Percentiles rank a stretch among this genome's conserved stretches.
Conservation (phyloP, 2,888 invertebrate species). For the Eupithecia abbreviata region DNA sequence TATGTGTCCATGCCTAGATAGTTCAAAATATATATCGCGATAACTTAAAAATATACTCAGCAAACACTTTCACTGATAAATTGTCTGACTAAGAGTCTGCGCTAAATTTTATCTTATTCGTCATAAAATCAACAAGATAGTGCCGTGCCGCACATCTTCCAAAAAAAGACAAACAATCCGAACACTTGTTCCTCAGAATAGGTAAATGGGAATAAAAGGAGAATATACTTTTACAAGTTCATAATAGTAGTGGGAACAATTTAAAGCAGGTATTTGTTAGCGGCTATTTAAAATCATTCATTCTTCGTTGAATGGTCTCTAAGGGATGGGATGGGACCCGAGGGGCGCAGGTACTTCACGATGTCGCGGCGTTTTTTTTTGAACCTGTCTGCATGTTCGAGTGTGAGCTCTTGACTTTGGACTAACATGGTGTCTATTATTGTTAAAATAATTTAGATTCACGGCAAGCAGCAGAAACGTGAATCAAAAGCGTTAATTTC, state of each 20-base stretch:
- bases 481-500: background rate
- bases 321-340: constrained; percentile 61
- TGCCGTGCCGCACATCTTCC: constrained; percentile 19
- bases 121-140: constrained; percentile 30
- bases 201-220: constrained; percentile 45
- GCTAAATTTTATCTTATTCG: constrained; percentile 14
- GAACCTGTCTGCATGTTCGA: constrained; percentile 58
- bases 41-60: background rate
- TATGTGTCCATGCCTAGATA: background rate
- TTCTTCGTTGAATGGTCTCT: constrained; percentile 71
- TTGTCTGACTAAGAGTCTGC: constrained; percentile 13
- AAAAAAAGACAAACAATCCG: constrained; percentile 36
- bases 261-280: constrained; percentile 65
- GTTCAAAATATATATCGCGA: background rate
- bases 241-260: constrained; percentile 53
- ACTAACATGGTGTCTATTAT: constrained; percentile 10
- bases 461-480: background rate
- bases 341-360: constrained; percentile 68
- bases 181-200: constrained; percentile 38
- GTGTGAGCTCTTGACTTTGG: constrained; percentile 43
- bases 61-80: constrained; percentile 17
- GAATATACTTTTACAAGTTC: constrained; percentile 35
- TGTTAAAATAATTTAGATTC: constrained; percentile 8
- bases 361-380: constrained; percentile 55
- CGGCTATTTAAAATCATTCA: constrained; percentile 72